Evolutionary conservation across 1,140 invertebrate species (phyloP).

Genomic region (Macrobrachium rosenbergii): DNA sequence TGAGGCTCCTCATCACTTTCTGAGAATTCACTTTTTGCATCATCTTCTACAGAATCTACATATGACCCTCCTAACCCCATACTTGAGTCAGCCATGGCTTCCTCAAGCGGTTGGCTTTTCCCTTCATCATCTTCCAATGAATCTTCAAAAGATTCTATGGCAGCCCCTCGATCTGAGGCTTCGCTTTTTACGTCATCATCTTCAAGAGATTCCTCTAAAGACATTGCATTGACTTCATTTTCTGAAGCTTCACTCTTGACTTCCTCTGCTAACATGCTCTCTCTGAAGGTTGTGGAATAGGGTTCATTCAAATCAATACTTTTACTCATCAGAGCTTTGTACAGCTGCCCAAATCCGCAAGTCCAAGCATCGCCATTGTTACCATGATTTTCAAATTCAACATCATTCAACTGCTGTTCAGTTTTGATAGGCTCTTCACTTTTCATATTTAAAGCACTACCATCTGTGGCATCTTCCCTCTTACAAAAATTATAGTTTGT

Average conservation of each 20-base stretch:
- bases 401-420: no score
- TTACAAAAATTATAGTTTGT: no score
- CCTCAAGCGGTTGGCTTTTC: slow-evolving; percentile 1
- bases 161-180: slow-evolving; percentile 1
- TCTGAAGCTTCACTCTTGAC: background rate
- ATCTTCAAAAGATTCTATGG: slow-evolving; percentile 25
- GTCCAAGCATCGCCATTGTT: background rate
- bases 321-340: background rate
- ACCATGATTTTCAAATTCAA: no score
- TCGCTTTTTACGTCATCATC: background rate
- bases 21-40: slow-evolving; percentile 49
- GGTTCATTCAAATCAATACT: background rate
- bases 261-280: background rate
- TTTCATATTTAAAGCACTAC: no score
- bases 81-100: no score
- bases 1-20: slow-evolving; percentile 36
- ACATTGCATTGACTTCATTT: no score
- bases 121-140: background rate
- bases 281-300: background rate
- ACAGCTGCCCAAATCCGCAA: slow-evolving; percentile 5
- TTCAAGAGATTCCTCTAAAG: background rate
- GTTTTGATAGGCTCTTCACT: no score
- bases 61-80: no score
- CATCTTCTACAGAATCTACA: background rate
- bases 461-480: no score